Evolutionary conservation across 2,888 invertebrate genomes (phyloP), one percentile per base, ranked within the genome.

Genomic region (Epistrophella euchroma): DNA sequence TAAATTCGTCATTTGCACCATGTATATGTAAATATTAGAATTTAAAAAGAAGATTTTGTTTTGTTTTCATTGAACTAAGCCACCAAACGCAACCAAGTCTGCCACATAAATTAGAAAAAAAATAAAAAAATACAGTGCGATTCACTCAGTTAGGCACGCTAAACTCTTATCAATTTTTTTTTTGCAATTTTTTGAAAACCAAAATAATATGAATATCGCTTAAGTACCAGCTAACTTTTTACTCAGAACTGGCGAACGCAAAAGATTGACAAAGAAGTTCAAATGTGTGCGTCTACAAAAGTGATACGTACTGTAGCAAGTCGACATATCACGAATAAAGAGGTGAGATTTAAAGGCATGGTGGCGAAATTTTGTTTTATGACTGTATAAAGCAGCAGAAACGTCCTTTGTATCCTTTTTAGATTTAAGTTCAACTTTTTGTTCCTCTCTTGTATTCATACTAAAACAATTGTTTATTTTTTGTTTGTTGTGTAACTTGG

Each of bases 371-470:
- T 58, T 75, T 55, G 32, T 43, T 32, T 32, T 43, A 3, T n/a
- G 58, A 60, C 47, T 66, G 50, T 19, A 60, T 5, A 50, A 50
- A n/a, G 60, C 45, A 70, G 56, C 64, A 79, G 37, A 47, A 70
- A 60, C 56, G 62, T 55, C 76, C 56, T 70, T 75, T 85, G 85
- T 70, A 77, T 85, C 81, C 85, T 85, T 85, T 78, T 73, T 86
- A 82, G 77, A 22, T 50, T 47, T 86, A 86, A 78, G 86, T 77
- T 82, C 74, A 86, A 86, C 78, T 77, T 82, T 77, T 86, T 86
- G 86, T 86, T 86, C 86, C 86, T 86, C 82, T 82, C 79, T 79
- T 79, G 84, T 84, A 79, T 76, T 70, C 75, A 75, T 79, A 82
- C 75, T 82, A 74, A 66, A 82, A 86, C 71, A 79, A 52, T 58